Evolutionary conservation across 2,797 vertebrate genomes (phyloP).

Genomic region (Pantherophis alleghaniensis): DNA sequence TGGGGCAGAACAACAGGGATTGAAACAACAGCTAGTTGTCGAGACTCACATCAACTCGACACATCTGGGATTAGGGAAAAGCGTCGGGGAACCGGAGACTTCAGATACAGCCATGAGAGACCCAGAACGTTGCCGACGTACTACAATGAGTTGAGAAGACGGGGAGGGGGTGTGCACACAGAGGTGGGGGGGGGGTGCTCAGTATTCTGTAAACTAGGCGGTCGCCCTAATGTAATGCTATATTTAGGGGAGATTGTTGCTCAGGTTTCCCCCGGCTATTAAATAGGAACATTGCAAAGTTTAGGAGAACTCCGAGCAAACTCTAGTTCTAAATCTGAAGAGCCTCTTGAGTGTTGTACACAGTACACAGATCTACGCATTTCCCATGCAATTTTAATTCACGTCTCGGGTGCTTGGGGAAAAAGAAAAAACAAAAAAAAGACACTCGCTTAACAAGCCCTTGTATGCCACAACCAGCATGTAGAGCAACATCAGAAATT

Average conservation of each 20-base stretch:
- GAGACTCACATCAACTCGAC: no score
- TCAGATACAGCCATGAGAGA: no score
- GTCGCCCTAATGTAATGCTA: conserved; percentile 4
- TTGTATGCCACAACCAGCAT: conserved; percentile 29
- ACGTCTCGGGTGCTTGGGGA: conserved; percentile 32
- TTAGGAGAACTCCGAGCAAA: not conserved
- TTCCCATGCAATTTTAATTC: conserved; percentile 46
- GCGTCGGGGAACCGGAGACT: no score
- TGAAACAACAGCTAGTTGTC: not conserved
- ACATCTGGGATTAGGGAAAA: no score
- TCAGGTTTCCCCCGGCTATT: not conserved
- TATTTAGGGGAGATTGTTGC: not conserved
- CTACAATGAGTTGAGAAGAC: no score
- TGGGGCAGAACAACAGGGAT: not conserved
- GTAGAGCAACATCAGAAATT: conserved; percentile 34
- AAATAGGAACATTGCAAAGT: conserved; percentile 21
- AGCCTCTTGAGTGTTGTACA: conserved; percentile 25
- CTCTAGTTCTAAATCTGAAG: conserved; percentile 24
- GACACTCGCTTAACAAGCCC: conserved; percentile 43
- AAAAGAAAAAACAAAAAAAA: not conserved
- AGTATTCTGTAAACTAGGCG: no score
- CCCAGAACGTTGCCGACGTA: no score
- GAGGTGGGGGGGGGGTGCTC: no score
- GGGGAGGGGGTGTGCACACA: no score
- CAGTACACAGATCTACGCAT: conserved; percentile 32